Conservation (phyloP, 2,888 invertebrate species). For the Ochropleura leucogaster region DNA sequence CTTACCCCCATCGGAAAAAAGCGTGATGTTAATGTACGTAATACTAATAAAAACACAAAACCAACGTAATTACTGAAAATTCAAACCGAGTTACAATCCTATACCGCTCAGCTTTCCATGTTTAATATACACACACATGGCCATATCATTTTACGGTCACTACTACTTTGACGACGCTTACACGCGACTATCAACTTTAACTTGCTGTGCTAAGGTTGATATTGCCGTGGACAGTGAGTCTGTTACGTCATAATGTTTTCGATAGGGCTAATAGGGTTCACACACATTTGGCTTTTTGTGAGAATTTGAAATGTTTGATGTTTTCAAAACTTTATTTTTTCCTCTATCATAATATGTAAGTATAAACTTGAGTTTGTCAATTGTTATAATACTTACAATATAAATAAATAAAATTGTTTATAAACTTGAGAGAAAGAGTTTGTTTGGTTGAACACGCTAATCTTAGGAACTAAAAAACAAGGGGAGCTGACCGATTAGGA, state of each 20-base stretch:
- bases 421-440: no score
- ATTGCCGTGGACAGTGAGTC: neutral
- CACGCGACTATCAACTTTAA: slow-evolving; percentile 36
- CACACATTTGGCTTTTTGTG: slow-evolving; percentile 39
- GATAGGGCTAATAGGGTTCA: slow-evolving; percentile 59
- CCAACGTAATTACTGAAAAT: slow-evolving; percentile 9
- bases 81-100: slow-evolving; percentile 76
- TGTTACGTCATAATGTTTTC: slow-evolving; percentile 61
- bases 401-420: no score
- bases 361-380: no score
- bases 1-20: neutral
- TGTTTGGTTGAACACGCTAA: no score
- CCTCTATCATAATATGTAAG: no score
- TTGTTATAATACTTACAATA: no score
- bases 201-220: accelerated
- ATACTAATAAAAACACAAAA: neutral
- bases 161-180: slow-evolving; percentile 57
- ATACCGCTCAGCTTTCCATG: slow-evolving; percentile 69
- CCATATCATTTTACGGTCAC: slow-evolving; percentile 80
- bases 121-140: slow-evolving; percentile 84
- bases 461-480: no score
- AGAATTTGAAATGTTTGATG: neutral
- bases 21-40: neutral
- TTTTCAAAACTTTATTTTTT: neutral
- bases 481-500: no score